Base-by-base conservation (phyloP, 2,888 invertebrate genomes). In the Hedya salicella region DNA sequence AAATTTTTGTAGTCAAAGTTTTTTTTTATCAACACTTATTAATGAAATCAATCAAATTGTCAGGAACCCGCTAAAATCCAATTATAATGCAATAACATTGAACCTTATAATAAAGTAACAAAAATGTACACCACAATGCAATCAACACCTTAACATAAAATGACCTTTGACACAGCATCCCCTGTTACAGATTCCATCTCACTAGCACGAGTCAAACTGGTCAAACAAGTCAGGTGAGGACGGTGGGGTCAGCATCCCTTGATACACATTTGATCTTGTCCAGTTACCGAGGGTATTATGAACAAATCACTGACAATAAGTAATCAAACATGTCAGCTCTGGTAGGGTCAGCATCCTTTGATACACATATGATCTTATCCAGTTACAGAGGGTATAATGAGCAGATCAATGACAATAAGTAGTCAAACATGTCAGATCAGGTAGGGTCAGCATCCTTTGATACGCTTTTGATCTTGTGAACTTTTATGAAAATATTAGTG, bases 321-420 rank as follows among this genome's bases (percentile, higher is more conserved):
- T 36, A 9, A 2, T 36, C 9, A 36, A 36, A 36, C 36, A 36
- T 11, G 36, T 36, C 36, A 9, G 36, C 6, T 32, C 52, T 25
- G 61, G 48, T 49, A 14, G 39, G 69, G 60, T 62, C 63, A 64
- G 62, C 56, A 62, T 65, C 62, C 62, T 44, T 64, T 65, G 70
- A 61, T 70, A 67, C 64, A 69, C 46, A 59, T 71, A 70, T 68
- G 67, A 70, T 70, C 71, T 71, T 68, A 44, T 25, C 50, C 60
- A 39, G 49, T 61, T 9, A 36, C 9, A 36, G 4, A 25, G 25
- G 11, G 13, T 36, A 11, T 36, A 9, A 36, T 11, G 36, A 11
- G 13, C 6, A 36, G 11, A 36, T 11, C 13, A 36, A 11, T 36
- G 9, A 36, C 13, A 11, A 36, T 25, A 6, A 25, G 3, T 25